phyloP scores from a whole-genome alignment of 1,140 invertebrate genomes.

The Drosophila paulistorum region DNA sequence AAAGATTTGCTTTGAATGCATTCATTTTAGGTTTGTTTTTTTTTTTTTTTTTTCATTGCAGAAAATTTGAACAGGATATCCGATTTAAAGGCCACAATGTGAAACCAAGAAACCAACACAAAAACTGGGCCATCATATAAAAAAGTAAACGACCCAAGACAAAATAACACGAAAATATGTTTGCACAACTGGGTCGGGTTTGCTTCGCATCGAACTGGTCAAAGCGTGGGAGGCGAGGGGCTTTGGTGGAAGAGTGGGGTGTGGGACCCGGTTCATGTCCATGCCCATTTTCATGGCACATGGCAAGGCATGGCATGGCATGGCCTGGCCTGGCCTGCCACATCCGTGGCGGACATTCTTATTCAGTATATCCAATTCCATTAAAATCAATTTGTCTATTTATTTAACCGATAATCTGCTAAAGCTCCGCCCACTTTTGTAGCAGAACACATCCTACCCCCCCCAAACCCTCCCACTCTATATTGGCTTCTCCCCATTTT shows the following conservation, averaged over 20 bases:
- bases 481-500: not conserved
- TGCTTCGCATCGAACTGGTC: not conserved
- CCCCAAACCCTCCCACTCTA: not conserved
- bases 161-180: conserved; percentile 78
- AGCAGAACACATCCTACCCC: no score
- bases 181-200: conserved; percentile 59
- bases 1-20: no score
- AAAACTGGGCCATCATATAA: conserved; percentile 49
- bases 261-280: conserved; percentile 29
- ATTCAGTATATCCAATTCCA: conserved; percentile 70
- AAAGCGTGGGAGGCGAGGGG: no score
- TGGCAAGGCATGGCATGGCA: conserved; percentile 43
- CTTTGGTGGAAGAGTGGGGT: not conserved
- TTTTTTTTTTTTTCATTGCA: not conserved
- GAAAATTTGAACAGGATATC: conserved; percentile 26
- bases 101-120: conserved; percentile 32
- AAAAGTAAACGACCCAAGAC: conserved; percentile 62
- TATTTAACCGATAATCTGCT: conserved; percentile 79
- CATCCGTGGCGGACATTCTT: conserved; percentile 36
- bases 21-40: no score
- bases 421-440: conserved; percentile 37
- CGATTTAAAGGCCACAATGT: conserved; percentile 40
- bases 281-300: conserved; percentile 49
- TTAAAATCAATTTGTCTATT: conserved; percentile 82
- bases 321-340: conserved; percentile 28